Percentiles rank a stretch among this genome's conserved stretches.
Conservation (phyloP, 2,888 invertebrate species). For the Notodonta dromedarius region DNA sequence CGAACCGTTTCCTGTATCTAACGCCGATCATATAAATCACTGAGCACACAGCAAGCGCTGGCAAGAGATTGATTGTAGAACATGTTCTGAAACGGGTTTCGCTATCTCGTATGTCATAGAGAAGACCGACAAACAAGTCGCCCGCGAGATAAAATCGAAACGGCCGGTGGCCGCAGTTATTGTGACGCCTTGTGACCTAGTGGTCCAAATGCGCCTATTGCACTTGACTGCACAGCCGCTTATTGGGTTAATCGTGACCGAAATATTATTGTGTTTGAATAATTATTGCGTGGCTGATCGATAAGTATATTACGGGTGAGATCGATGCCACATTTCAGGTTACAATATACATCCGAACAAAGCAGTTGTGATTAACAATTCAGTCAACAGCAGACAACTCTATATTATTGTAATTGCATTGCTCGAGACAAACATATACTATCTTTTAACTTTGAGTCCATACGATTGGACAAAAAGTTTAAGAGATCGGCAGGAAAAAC, state of each 20-base stretch:
- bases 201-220: constrained; percentile 43
- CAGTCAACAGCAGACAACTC: no score
- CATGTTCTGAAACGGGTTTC: constrained; percentile 34
- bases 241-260: constrained; percentile 27
- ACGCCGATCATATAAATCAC: constrained; percentile 46
- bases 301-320: constrained; percentile 6
- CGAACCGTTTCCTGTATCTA: constrained; percentile 38
- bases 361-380: no score
- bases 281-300: constrained; percentile 14
- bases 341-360: no score
- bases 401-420: no score
- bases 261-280: constrained; percentile 16
- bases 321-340: constrained; percentile 1
- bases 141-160: constrained; percentile 29
- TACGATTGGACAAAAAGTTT: no score
- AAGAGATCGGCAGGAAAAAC: no score
- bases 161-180: constrained; percentile 38
- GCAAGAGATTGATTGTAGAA: constrained; percentile 47
- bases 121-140: constrained; percentile 33
- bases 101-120: constrained; percentile 19
- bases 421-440: no score
- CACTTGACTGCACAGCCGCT: constrained; percentile 38
- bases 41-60: constrained; percentile 37
- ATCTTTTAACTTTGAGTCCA: no score
- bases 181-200: constrained; percentile 49